Evolutionary conservation across 2,113 vertebrate species (phyloP).

Genomic region (Gracilinanus agilis): DNA sequence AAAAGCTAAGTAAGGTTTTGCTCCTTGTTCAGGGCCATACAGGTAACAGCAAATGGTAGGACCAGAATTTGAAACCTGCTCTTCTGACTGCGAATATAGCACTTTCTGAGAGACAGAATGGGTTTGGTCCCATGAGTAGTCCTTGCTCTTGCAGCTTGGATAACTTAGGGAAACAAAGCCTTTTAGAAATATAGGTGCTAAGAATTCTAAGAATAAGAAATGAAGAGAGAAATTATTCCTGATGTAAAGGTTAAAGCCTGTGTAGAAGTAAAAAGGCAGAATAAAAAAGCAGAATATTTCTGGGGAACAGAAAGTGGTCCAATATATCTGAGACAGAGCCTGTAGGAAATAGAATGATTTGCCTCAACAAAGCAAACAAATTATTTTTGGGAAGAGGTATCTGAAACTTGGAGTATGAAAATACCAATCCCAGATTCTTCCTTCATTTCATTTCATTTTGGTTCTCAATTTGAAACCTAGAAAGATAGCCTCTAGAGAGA

Average conservation of each 20-base stretch:
- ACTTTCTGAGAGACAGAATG: not conserved
- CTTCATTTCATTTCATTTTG: not conserved
- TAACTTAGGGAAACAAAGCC: not conserved
- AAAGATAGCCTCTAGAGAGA: not conserved
- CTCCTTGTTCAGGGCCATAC: not conserved
- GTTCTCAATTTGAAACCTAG: not conserved
- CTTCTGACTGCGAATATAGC: not conserved
- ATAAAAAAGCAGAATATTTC: not conserved
- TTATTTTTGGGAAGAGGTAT: not conserved
- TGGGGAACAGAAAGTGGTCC: not conserved
- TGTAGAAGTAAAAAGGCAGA: not conserved
- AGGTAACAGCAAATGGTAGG: not conserved
- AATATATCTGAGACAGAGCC: not conserved
- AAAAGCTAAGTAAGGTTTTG: not conserved
- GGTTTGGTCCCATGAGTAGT: not conserved
- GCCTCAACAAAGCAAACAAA: not conserved
- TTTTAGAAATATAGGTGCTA: not conserved
- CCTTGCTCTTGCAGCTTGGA: not conserved
- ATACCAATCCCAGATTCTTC: not conserved
- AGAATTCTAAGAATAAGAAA: not conserved
- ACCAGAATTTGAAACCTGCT: not conserved
- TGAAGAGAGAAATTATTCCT: not conserved
- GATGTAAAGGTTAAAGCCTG: not conserved
- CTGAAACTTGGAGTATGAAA: not conserved
- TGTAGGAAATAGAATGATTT: not conserved